A percentile compares a stretch with the other conserved stretches of the same genome.
phyloP scores from a whole-genome alignment of 2,113 vertebrate species.

The Clarias gariepinus region DNA sequence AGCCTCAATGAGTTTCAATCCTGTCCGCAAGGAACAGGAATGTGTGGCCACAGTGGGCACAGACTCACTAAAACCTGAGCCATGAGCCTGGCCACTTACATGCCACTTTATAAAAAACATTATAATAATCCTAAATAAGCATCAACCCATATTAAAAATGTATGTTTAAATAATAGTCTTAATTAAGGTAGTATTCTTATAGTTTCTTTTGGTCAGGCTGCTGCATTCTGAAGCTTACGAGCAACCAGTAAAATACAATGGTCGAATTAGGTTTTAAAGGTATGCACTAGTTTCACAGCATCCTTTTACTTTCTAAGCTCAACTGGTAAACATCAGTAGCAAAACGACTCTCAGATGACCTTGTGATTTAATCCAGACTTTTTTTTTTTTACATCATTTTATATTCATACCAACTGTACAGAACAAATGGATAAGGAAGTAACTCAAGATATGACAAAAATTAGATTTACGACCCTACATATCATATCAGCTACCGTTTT shows the following conservation, averaged over 20 bases:
- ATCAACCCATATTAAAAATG: background rate
- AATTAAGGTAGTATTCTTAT: background rate
- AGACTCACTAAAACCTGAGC: background rate
- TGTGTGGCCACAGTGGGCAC: background rate
- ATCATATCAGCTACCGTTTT: slow-evolving; percentile 51
- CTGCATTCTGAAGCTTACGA: background rate
- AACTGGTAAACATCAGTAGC: background rate
- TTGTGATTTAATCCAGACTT: background rate
- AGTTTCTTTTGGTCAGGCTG: background rate
- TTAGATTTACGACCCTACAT: slow-evolving; percentile 63
- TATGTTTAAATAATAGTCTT: background rate
- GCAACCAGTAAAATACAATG: background rate
- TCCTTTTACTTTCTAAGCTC: background rate
- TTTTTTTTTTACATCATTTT: background rate
- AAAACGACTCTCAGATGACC: background rate
- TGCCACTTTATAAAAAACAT: background rate
- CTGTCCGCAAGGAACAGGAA: background rate
- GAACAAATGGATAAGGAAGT: slow-evolving; percentile 58
- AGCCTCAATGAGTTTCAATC: background rate
- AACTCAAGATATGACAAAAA: slow-evolving; percentile 56
- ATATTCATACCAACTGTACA: slow-evolving; percentile 1
- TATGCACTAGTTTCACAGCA: background rate
- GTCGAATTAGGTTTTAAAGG: background rate
- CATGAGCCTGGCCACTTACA: background rate
- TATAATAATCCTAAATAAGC: background rate